Conservation (phyloP, 2,888 invertebrate species). For the Stegana nigrithorax region DNA sequence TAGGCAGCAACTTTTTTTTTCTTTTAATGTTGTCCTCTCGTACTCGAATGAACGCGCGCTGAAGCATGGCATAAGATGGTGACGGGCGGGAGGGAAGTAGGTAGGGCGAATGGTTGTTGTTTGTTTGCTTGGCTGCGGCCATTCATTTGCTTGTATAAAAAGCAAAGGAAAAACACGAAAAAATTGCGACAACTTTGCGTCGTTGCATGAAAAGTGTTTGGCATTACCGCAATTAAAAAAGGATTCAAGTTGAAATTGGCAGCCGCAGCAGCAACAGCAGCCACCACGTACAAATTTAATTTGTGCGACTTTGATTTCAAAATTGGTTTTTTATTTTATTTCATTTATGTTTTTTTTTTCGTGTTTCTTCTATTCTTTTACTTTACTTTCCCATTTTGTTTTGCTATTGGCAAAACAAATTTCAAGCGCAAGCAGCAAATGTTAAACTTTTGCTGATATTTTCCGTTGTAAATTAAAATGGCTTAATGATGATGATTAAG, state of each 20-base stretch:
- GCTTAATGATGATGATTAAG: conserved; percentile 56
- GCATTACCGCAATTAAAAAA: conserved; percentile 56
- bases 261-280: conserved; percentile 2
- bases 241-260: conserved; percentile 34
- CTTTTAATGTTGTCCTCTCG: too few relatives aligned
- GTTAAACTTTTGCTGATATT: not conserved
- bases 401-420: conserved; percentile 26
- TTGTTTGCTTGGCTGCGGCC: too few relatives aligned
- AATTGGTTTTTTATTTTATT: not conserved
- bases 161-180: too few relatives aligned
- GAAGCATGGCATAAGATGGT: too few relatives aligned
- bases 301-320: conserved; percentile 21
- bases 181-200: conserved; percentile 43
- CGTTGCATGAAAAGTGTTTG: conserved; percentile 28
- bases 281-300: conserved; percentile 38
- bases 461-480: conserved; percentile 48
- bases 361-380: conserved; percentile 18
- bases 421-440: not conserved
- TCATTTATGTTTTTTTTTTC: not conserved
- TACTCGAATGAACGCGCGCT: too few relatives aligned
- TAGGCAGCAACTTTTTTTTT: too few relatives aligned
- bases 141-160: too few relatives aligned
- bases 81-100: too few relatives aligned
- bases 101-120: too few relatives aligned
- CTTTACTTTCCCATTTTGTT: conserved; percentile 49